These are phyloP conservation scores for Bothrops jararaca DNA, from an alignment of 2,113 vertebrate genomes.

Conservation along the genomic window DNA sequence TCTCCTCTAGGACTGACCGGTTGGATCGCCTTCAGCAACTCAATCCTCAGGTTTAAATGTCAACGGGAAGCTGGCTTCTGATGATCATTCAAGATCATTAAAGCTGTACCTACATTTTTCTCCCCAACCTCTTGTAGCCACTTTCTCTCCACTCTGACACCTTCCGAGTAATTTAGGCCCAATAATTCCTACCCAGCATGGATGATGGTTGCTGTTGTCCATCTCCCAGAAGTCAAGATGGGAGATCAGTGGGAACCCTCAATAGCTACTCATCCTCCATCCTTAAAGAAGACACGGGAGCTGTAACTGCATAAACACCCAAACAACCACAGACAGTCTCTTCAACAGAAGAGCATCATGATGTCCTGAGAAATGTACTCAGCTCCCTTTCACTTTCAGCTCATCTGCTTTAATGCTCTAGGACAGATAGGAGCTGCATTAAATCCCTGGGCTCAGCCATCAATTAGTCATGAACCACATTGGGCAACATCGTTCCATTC, in stretches of 20 bases:
- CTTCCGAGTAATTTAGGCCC: not conserved
- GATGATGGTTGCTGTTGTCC: not conserved
- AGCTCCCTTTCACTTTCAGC: not conserved
- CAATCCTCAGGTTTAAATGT: constrained; percentile 20
- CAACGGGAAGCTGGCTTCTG: not conserved
- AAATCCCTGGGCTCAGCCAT: not conserved
- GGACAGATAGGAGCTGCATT: not conserved
- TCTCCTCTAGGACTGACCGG: too few relatives aligned
- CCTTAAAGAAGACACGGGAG: not conserved
- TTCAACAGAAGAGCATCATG: not conserved
- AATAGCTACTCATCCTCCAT: not conserved
- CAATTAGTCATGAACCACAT: not conserved
- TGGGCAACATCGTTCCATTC: not conserved
- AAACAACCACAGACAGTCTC: not conserved
- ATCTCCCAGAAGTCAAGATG: not conserved
- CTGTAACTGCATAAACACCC: not conserved
- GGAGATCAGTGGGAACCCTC: accelerated
- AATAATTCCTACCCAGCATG: not conserved
- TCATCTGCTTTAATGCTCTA: not conserved
- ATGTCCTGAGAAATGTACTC: not conserved
- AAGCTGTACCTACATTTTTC: constrained; percentile 3
- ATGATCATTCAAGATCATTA: too few relatives aligned
- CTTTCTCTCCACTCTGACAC: not conserved
- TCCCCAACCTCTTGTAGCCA: not conserved
- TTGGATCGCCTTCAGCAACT: not conserved